Percentiles rank a stretch among this genome's conserved stretches.
These are phyloP conservation scores for Acronicta alni DNA, from an alignment of 2,888 invertebrate genomes.

Conservation along the genomic window DNA sequence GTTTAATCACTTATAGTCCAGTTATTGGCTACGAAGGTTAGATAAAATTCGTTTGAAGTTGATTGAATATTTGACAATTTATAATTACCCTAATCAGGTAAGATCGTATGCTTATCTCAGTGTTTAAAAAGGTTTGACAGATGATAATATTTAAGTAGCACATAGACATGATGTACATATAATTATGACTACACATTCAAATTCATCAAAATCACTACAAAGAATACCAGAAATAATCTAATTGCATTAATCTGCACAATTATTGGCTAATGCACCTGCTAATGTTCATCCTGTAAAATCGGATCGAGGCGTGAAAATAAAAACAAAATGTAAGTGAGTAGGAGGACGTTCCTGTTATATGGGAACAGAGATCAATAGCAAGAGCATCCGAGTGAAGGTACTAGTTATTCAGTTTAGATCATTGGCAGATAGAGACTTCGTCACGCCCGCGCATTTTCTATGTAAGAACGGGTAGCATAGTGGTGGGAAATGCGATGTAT, in stretches of 20 bases:
- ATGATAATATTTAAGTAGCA: too few relatives aligned
- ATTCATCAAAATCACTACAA: too few relatives aligned
- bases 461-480: constrained; percentile 44
- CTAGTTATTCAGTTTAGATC: constrained; percentile 60
- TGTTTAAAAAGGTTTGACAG: too few relatives aligned
- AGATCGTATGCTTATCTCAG: too few relatives aligned
- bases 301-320: constrained; percentile 33
- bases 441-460: constrained; percentile 54
- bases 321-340: constrained; percentile 36
- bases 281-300: constrained; percentile 6
- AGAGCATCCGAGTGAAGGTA: constrained; percentile 47
- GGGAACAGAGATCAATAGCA: constrained; percentile 52
- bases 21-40: too few relatives aligned
- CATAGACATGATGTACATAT: too few relatives aligned
- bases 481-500: constrained; percentile 31
- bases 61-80: too few relatives aligned
- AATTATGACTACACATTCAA: too few relatives aligned
- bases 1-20: too few relatives aligned
- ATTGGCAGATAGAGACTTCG: constrained; percentile 55
- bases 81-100: too few relatives aligned
- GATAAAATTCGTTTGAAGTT: too few relatives aligned
- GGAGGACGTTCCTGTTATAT: constrained; percentile 49
- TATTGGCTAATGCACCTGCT: neutral
- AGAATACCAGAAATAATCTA: too few relatives aligned
- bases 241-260: neutral